phyloP scores from a whole-genome alignment of 2,888 invertebrate genomes.

The Proisotoma minuta region DNA sequence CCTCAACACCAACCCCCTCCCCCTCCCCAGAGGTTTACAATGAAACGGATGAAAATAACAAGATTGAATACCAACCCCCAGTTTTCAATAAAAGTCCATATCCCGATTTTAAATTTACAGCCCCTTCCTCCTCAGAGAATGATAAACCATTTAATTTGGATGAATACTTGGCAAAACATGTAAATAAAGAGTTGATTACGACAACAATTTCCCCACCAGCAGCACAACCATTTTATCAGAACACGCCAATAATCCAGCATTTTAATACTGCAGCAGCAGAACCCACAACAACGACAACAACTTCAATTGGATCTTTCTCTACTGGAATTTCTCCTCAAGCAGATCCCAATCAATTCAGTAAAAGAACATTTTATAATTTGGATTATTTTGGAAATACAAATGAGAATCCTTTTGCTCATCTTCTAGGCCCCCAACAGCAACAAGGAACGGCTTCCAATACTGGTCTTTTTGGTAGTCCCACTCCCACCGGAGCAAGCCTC shows the following conservation, averaged over 20 bases:
- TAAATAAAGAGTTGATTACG: too few species aligned
- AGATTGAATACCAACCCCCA: conserved; percentile 2
- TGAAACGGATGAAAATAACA: neutral
- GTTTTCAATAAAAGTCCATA: neutral
- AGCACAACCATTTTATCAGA: too few species aligned
- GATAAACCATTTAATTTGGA: neutral
- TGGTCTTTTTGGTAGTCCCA: conserved; percentile 28
- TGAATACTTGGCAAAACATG: neutral
- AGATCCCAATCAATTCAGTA: conserved; percentile 34
- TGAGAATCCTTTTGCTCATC: conserved; percentile 38
- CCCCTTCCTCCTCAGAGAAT: conserved; percentile 9
- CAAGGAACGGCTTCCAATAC: too few species aligned
- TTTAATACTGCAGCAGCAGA: too few species aligned
- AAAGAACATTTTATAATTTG: conserved; percentile 31
- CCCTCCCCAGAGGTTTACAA: neutral
- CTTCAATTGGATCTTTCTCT: conserved; percentile 13
- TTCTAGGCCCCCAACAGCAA: conserved; percentile 29
- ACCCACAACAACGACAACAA: too few species aligned
- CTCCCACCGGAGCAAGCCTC: conserved; percentile 35
- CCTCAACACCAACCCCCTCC: neutral
- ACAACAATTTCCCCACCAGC: too few species aligned
- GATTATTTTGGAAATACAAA: conserved; percentile 23
- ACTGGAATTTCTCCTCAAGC: too few species aligned
- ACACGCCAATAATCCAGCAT: too few species aligned
- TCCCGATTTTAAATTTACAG: conserved; percentile 15